Conservation (phyloP, 2,888 invertebrate genomes). For the Hetaerina titia region DNA sequence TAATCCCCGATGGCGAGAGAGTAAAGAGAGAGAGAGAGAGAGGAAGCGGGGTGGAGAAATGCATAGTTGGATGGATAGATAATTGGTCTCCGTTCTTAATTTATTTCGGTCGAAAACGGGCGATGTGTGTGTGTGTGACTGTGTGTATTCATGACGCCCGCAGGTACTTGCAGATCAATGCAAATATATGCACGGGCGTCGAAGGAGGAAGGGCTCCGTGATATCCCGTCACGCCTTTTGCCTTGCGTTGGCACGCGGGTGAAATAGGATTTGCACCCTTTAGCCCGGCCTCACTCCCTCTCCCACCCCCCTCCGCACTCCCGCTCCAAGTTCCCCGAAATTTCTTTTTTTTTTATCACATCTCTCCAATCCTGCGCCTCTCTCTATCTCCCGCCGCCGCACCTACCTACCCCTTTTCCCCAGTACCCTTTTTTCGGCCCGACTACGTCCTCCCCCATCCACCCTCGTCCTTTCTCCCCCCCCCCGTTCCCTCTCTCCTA, state of each 20-base stretch:
- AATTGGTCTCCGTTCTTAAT: slow-evolving; percentile 6
- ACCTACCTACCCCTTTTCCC: neutral
- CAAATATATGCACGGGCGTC: slow-evolving; percentile 15
- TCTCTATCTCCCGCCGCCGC: neutral
- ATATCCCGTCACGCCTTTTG: slow-evolving; percentile 28
- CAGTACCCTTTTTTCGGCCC: slow-evolving; percentile 1
- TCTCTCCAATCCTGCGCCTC: neutral
- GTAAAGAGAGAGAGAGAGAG: neutral
- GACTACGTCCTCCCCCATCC: neutral
- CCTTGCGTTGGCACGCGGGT: neutral
- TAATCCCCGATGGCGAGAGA: neutral
- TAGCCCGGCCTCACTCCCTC: neutral
- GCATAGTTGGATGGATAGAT: neutral
- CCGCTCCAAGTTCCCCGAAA: neutral
- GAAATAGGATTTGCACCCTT: slow-evolving; percentile 15
- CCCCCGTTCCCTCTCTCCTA: neutral
- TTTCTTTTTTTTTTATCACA: neutral
- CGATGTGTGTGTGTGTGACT: neutral
- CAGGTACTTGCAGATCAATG: neutral
- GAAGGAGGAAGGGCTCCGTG: neutral
- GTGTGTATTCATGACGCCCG: neutral
- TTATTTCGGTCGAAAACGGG: neutral
- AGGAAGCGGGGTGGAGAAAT: neutral
- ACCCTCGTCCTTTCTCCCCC: neutral
- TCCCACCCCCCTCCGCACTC: neutral